A percentile compares a stretch with the other conserved stretches of the same genome.
Conservation (phyloP, 2,113 vertebrate genomes). For the Orthonyx spaldingii region DNA sequence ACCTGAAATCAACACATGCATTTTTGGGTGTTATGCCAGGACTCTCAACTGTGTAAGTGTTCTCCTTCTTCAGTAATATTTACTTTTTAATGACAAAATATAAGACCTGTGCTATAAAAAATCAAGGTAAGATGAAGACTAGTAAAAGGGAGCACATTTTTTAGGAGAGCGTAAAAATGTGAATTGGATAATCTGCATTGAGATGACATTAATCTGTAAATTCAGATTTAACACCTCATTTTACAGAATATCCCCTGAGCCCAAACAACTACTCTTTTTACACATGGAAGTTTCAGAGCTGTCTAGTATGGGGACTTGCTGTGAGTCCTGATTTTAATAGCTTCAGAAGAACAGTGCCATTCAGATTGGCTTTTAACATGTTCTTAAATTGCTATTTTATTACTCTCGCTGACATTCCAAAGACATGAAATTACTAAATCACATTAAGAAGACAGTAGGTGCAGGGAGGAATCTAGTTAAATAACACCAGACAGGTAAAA, state of each 20-base stretch:
- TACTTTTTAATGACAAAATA: background rate
- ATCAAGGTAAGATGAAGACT: background rate
- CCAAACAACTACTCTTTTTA: background rate
- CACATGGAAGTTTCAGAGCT: background rate
- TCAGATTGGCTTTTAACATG: constrained; percentile 70
- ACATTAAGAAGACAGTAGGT: constrained; percentile 48
- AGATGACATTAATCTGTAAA: background rate
- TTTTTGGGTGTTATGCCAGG: background rate
- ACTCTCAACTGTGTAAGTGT: background rate
- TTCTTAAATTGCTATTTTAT: constrained; percentile 75
- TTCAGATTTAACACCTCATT: background rate
- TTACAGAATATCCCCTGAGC: background rate
- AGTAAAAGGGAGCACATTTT: background rate
- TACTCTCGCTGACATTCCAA: constrained; percentile 70
- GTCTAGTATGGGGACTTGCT: constrained; percentile 17
- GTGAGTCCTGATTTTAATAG: constrained; percentile 60
- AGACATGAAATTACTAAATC: constrained; percentile 73
- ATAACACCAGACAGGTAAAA: constrained; percentile 20
- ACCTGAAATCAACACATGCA: background rate
- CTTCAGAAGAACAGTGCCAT: constrained; percentile 52
- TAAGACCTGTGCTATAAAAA: background rate
- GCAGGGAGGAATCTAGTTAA: constrained; percentile 18
- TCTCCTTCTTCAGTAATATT: background rate
- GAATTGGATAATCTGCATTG: background rate
- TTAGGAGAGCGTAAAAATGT: background rate